Evolutionary conservation across 1,140 invertebrate genomes (phyloP).

Genomic region (Elysia chlorotica): DNA sequence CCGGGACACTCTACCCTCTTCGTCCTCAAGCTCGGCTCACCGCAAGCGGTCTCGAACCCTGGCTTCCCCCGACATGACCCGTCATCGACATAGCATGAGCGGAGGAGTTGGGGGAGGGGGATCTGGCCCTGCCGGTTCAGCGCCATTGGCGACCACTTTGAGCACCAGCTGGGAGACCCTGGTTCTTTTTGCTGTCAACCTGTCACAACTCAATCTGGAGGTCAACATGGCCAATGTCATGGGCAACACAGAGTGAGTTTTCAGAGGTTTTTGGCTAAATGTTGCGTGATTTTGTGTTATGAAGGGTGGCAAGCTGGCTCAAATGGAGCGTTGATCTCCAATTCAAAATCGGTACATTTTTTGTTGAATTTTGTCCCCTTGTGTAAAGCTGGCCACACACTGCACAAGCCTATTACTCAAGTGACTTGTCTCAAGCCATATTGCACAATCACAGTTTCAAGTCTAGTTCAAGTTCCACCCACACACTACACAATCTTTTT

Average conservation of each 20-base stretch:
- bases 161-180: slow-evolving; percentile 83
- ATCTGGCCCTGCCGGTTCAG: slow-evolving; percentile 21
- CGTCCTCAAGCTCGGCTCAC: too few relatives aligned
- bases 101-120: neutral
- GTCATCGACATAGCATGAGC: slow-evolving; percentile 19
- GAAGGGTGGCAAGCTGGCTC: too few relatives aligned
- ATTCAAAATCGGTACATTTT: too few relatives aligned
- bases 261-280: neutral
- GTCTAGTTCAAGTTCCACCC: too few relatives aligned
- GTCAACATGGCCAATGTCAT: slow-evolving; percentile 99
- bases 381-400: too few relatives aligned
- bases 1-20: too few relatives aligned
- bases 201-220: slow-evolving; percentile 91
- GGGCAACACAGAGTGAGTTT: slow-evolving; percentile 86
- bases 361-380: too few relatives aligned
- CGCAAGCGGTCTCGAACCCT: slow-evolving; percentile 22
- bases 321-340: too few relatives aligned
- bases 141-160: slow-evolving; percentile 6
- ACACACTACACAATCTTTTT: too few relatives aligned
- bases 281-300: neutral
- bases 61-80: slow-evolving; percentile 30
- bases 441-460: too few relatives aligned
- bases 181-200: slow-evolving; percentile 93
- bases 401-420: too few relatives aligned
- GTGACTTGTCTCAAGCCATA: too few relatives aligned